These are phyloP conservation scores for Caretta caretta DNA, from an alignment of 2,113 vertebrate species.

Conservation along the genomic window DNA sequence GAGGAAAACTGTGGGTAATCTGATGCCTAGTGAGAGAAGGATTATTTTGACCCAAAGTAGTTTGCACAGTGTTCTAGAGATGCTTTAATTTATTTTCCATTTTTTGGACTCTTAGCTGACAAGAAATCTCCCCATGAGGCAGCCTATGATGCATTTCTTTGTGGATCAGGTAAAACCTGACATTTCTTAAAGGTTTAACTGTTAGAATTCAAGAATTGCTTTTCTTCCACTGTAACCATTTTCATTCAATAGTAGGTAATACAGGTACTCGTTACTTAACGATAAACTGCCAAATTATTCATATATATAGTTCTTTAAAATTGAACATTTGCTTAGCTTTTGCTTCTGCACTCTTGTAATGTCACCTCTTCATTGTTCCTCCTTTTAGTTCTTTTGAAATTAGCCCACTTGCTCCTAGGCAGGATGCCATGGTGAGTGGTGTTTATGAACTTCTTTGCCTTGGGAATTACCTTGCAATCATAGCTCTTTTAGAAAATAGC, in stretches of 20 bases:
- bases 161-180: constrained; percentile 77
- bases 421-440: constrained; percentile 68
- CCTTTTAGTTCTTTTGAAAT: constrained; percentile 79
- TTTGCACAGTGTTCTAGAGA: not conserved
- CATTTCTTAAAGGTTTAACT: not conserved
- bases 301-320: not conserved
- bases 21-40: not conserved
- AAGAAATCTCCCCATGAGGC: constrained; percentile 78
- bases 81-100: not conserved
- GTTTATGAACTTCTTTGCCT: constrained; percentile 7
- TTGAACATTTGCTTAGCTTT: not conserved
- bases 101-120: constrained; percentile 59
- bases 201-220: not conserved
- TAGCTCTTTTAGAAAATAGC: not conserved
- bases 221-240: not conserved
- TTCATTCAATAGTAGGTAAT: not conserved
- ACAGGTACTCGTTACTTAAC: not conserved
- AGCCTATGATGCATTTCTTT: constrained; percentile 82
- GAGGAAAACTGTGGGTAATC: not conserved
- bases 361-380: not conserved
- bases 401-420: constrained; percentile 77
- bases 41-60: not conserved
- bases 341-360: not conserved
- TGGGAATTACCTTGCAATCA: not conserved
- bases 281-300: not conserved